phyloP scores from a whole-genome alignment of 2,797 vertebrate genomes.

The Darevskia nairensis region DNA sequence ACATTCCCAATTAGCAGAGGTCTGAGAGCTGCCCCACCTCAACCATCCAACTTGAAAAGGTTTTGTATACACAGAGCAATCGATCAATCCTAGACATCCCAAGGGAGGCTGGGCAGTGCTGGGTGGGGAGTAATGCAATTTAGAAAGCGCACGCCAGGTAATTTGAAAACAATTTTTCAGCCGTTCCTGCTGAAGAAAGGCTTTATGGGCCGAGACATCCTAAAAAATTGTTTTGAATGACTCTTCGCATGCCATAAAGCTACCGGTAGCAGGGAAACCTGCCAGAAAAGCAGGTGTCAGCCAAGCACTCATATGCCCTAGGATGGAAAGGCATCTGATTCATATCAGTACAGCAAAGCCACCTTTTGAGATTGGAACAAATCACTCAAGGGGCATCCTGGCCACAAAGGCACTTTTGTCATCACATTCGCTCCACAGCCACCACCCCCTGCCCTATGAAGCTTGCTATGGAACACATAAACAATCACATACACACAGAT shows the following conservation, averaged over 20 bases:
- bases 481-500: too few relatives aligned
- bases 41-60: neutral
- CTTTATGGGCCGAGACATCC: slow-evolving; percentile 38
- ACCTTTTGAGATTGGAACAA: neutral
- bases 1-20: rapidly evolving
- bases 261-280: neutral
- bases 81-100: neutral
- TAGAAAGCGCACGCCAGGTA: slow-evolving; percentile 6
- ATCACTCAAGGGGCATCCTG: neutral
- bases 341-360: neutral
- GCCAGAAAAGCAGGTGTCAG: neutral
- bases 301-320: neutral
- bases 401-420: rapidly evolving
- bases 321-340: rapidly evolving
- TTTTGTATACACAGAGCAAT: rapidly evolving
- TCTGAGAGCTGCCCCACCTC: neutral
- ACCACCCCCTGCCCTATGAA: neutral
- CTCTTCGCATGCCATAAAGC: slow-evolving; percentile 43
- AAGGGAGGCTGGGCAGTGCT: neutral
- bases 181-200: slow-evolving; percentile 10
- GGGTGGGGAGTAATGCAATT: slow-evolving; percentile 23
- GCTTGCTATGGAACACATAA: too few relatives aligned
- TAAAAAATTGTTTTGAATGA: slow-evolving; percentile 53
- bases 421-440: neutral
- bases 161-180: slow-evolving; percentile 26